A percentile compares a stretch with the other conserved stretches of the same genome.
These are phyloP conservation scores for Ranitomeya imitator DNA, from an alignment of 2,113 vertebrate species.

Conservation along the genomic window DNA sequence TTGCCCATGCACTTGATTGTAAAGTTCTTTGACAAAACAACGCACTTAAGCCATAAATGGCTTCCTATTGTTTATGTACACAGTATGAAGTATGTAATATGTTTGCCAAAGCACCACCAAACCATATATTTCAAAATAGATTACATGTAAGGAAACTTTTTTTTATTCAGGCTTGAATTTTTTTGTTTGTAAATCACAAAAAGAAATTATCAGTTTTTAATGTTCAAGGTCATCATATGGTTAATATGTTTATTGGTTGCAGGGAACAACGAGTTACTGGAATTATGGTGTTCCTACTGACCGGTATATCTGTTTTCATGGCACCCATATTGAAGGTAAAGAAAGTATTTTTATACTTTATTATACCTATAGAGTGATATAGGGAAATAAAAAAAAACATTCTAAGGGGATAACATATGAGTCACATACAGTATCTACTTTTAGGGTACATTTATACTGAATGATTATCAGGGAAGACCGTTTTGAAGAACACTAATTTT, in stretches of 20 bases:
- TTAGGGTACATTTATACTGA: too few species aligned
- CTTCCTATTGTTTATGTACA: too few species aligned
- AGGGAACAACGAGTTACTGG: slow-evolving; percentile 97
- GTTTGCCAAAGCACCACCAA: neutral
- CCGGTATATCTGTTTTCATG: slow-evolving; percentile 98
- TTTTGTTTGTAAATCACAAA: too few species aligned
- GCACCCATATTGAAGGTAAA: slow-evolving; percentile 97
- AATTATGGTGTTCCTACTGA: slow-evolving; percentile 89
- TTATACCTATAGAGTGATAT: neutral
- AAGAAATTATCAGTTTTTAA: neutral
- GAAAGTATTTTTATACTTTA: neutral
- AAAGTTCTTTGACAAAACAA: too few species aligned
- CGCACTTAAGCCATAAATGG: too few species aligned
- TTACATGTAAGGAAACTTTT: neutral
- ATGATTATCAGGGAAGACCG: too few species aligned
- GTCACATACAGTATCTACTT: too few species aligned
- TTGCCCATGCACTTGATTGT: too few species aligned
- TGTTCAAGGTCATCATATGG: neutral
- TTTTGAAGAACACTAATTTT: too few species aligned
- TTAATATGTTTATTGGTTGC: slow-evolving; percentile 55
- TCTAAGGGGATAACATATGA: neutral
- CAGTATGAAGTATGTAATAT: neutral
- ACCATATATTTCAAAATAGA: neutral
- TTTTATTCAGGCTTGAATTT: neutral
- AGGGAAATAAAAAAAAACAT: neutral